Base-by-base conservation (phyloP, 2,888 invertebrate genomes). In the Toxonevra muliebris region DNA sequence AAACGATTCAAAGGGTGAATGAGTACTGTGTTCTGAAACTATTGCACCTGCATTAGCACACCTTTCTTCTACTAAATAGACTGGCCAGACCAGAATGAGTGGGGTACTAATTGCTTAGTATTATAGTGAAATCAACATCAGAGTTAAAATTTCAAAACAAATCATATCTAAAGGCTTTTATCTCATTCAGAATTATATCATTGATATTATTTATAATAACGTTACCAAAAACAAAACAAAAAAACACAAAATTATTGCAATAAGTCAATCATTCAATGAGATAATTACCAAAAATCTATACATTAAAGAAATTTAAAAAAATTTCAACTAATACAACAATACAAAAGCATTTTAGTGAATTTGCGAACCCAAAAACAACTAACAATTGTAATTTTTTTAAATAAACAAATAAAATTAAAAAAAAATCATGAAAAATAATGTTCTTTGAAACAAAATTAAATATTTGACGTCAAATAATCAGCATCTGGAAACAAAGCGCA, bases 201-300 rank as follows among this genome's bases (percentile, higher is more conserved):
- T 30, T 30, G 7, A 30, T 30, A 30, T 30, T 30, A 30, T 30
- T 30, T 30, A 30, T 30, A 30, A 30, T 30, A 30, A 30, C 30
- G 30, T 30, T 30, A 30, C 2, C 7, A 30, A 30, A 30, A 30
- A 2, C 30, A 7, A 2, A 30, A 4, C 30, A 30, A 30, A 7
- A 30, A 30, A 30, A 30, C 2, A 30, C 7, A 4, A 30, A 30
- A 72, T 74, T 73, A 76, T 70, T 71, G 71, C 71, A 73, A 77
- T 79, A 75, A 79, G 72, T 79, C 80, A 76, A 78, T 79, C 78
- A 74, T 77, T 64, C 71, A 65, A 11, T 61, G 64, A 72, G 65
- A 71, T 77, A 74, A 77, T 79, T 78, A 78, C 43, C 17, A 54
- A 53, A 53, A 13, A 30, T 30, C 30, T 4, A 30, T 30, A 30